phyloP scores from a whole-genome alignment of 2,113 vertebrate genomes.

The Zosterops borbonicus region DNA sequence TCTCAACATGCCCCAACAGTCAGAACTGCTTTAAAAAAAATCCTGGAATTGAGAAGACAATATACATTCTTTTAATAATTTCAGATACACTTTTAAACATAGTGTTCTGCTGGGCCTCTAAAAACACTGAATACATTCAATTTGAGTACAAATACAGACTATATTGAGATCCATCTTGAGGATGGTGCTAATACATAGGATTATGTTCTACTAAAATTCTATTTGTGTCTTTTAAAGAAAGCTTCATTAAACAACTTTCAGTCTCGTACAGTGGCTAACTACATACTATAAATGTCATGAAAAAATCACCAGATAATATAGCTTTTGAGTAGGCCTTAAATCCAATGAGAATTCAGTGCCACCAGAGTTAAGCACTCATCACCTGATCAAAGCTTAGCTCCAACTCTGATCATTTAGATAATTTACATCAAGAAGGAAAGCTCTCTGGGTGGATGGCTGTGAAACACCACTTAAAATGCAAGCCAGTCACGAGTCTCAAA shows the following conservation, averaged over 20 bases:
- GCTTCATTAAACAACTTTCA: neutral
- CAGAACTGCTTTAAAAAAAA: constrained; percentile 4
- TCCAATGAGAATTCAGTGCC: neutral
- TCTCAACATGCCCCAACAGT: constrained; percentile 36
- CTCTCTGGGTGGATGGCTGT: neutral
- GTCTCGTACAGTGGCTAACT: neutral
- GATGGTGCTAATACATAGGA: neutral
- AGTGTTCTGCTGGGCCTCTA: neutral
- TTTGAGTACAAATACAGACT: neutral
- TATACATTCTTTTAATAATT: constrained; percentile 43
- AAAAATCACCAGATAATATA: neutral
- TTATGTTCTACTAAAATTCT: neutral
- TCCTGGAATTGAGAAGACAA: neutral
- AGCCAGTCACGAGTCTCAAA: neutral
- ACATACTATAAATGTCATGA: neutral
- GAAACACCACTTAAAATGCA: neutral
- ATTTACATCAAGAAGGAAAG: neutral
- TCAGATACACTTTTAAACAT: neutral
- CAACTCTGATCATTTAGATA: neutral
- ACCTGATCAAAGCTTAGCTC: neutral
- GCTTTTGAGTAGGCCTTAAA: neutral
- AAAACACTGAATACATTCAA: neutral
- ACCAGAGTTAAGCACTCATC: neutral
- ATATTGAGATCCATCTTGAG: neutral
- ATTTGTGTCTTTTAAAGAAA: neutral